These are phyloP conservation scores for Mamestra configurata DNA, from an alignment of 1,140 invertebrate species.

Conservation along the genomic window DNA sequence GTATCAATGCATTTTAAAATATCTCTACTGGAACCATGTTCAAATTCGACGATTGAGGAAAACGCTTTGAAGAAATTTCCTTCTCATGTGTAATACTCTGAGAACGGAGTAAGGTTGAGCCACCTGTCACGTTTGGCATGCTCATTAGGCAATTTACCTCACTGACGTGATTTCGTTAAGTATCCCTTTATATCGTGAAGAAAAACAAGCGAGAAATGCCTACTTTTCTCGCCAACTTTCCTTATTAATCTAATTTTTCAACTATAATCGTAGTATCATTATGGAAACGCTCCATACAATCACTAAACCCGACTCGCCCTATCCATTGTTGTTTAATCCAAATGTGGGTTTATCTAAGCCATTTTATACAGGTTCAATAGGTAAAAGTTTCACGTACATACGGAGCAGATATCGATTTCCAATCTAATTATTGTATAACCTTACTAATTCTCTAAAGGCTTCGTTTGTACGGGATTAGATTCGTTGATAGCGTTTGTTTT, in stretches of 20 bases:
- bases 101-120: background rate
- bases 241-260: too few relatives aligned
- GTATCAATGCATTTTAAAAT: background rate
- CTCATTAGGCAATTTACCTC: conserved; percentile 20
- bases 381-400: conserved; percentile 16
- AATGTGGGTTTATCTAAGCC: conserved; percentile 18
- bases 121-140: conserved; percentile 12
- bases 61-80: conserved; percentile 11
- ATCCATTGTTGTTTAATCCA: conserved; percentile 13
- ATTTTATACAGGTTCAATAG: conserved; percentile 12
- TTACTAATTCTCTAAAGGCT: background rate
- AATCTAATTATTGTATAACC: conserved; percentile 25
- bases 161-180: conserved; percentile 35
- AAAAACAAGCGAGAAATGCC: background rate
- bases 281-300: background rate
- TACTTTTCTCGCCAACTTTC: background rate
- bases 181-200: background rate
- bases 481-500: background rate
- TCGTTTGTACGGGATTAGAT: background rate
- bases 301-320: background rate
- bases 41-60: conserved; percentile 1
- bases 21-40: conserved; percentile 4
- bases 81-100: conserved; percentile 10
- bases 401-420: conserved; percentile 24
- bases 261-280: too few relatives aligned